Percentiles rank a stretch among this genome's conserved stretches.
Conservation (phyloP, 2,797 vertebrate genomes). For the Brachyalestes nurse region DNA sequence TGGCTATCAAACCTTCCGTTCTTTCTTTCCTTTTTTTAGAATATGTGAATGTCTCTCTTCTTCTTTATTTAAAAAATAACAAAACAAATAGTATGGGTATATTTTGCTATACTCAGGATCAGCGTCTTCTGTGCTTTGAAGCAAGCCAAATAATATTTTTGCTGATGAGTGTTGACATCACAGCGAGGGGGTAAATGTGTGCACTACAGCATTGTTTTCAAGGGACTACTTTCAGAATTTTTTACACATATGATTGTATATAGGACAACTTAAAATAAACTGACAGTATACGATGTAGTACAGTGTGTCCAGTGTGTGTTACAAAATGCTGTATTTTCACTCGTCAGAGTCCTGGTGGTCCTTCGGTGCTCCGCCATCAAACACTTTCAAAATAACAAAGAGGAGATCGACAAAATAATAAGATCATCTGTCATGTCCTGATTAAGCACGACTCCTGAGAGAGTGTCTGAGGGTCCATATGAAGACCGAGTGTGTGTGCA, state of each 20-base stretch:
- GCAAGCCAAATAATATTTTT: neutral
- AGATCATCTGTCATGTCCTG: slow-evolving; percentile 50
- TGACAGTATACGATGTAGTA: neutral
- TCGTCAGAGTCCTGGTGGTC: slow-evolving; percentile 2
- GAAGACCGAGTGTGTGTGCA: slow-evolving; percentile 26
- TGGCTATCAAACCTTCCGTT: too few relatives aligned
- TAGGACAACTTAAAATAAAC: neutral
- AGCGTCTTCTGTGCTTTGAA: too few relatives aligned
- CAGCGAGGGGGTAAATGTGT: neutral
- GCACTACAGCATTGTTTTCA: neutral
- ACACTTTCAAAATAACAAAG: slow-evolving; percentile 16
- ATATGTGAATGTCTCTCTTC: too few relatives aligned
- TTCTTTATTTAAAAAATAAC: too few relatives aligned
- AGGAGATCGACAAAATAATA: slow-evolving; percentile 41
- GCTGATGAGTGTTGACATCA: neutral
- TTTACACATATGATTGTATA: neutral
- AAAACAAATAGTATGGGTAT: too few relatives aligned
- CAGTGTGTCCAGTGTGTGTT: neutral
- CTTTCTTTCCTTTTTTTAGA: too few relatives aligned
- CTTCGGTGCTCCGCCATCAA: slow-evolving; percentile 21
- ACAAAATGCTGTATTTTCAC: neutral
- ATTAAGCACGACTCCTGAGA: slow-evolving; percentile 40
- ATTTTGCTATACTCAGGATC: too few relatives aligned
- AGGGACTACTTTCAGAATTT: neutral
- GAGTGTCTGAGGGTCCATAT: slow-evolving; percentile 42